Base-by-base conservation (phyloP, 2,113 vertebrate species). In the Brevimyrus niger region DNA sequence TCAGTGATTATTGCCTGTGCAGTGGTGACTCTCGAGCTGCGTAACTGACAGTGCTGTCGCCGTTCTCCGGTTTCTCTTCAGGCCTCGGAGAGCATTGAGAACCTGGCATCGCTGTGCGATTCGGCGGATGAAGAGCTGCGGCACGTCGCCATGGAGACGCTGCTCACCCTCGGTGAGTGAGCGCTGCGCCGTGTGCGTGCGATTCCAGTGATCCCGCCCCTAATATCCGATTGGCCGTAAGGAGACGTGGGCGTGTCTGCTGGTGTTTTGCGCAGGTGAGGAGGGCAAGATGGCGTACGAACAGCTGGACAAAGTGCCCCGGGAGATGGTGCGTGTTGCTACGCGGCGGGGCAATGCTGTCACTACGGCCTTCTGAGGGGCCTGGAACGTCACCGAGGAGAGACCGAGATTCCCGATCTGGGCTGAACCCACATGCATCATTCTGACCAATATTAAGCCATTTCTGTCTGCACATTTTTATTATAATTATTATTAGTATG, bases 251-350 rank as follows among this genome's bases (percentile, higher is more conserved):
- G 9, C 23, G n/a, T 86, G 11, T 92, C 88, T 58, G 23, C 10
- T n/a, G n/a, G 1, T 27, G 1, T 91, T 3, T 7, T 61, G 8
- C 87, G 50, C 92, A 99, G 98, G 98, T 91, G 98, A 99, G 94
- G 98, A 98, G 35, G 98, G 98, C 15, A 96, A 96, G 35, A 92
- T 98, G 94, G 98, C 97, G 0, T 99, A 99, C 0, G 98, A 99
- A 92, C 97, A 97, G 92, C 90, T 99, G 91, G 97, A 99, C 94
- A 97, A 95, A 2, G 96, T 98, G 61, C 96, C 97, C 8, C 94
- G 97, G 85, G 97, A 98, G 73, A 96, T 96, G 87, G 90, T 97
- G 69, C 94, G 94, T 82, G 94, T 96, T 84, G 97, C 96, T 91
- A 93, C 92, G 0, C 96, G 96, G 0, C 95, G 95, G n/a, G 96